Percentiles rank a stretch among this genome's conserved stretches.
Evolutionary conservation across 2,797 vertebrate genomes (phyloP).

Genomic region (Eulemur coronatus): DNA sequence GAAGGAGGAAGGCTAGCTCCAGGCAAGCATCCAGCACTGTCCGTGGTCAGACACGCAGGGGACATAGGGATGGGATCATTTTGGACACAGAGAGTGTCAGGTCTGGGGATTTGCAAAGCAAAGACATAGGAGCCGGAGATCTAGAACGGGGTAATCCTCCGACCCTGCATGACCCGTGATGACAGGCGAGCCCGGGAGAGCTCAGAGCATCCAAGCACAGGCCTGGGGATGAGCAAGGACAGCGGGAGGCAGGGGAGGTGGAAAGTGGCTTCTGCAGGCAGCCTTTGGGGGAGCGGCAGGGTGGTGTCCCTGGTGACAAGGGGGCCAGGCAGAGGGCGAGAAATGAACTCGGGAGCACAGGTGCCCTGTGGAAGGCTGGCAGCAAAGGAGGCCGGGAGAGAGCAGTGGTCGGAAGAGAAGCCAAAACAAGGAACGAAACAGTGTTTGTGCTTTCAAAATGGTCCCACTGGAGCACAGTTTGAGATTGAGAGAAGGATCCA

Average conservation of each 20-base stretch:
- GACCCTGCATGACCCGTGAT: background rate
- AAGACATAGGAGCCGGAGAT: background rate
- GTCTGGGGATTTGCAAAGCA: accelerated
- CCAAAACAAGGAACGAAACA: accelerated
- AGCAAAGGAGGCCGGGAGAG: background rate
- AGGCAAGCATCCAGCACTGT: accelerated
- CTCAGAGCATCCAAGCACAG: background rate
- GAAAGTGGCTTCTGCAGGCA: no score
- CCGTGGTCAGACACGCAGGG: background rate
- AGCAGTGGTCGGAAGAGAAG: background rate
- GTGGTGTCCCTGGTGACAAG: accelerated
- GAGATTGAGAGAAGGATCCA: background rate
- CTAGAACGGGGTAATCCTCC: background rate
- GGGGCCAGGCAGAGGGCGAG: no score
- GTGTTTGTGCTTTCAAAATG: accelerated
- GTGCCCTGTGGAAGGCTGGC: accelerated
- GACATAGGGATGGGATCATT: no score
- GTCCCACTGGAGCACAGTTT: accelerated
- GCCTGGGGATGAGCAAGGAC: background rate
- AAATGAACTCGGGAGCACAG: background rate
- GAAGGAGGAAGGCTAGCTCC: no score
- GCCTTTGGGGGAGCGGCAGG: background rate
- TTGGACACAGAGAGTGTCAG: accelerated
- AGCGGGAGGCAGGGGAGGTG: accelerated
- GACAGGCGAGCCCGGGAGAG: background rate